Percentiles rank a stretch among this genome's conserved stretches.
Conservation (phyloP, 1,140 invertebrate genomes). For the Lerema accius region DNA sequence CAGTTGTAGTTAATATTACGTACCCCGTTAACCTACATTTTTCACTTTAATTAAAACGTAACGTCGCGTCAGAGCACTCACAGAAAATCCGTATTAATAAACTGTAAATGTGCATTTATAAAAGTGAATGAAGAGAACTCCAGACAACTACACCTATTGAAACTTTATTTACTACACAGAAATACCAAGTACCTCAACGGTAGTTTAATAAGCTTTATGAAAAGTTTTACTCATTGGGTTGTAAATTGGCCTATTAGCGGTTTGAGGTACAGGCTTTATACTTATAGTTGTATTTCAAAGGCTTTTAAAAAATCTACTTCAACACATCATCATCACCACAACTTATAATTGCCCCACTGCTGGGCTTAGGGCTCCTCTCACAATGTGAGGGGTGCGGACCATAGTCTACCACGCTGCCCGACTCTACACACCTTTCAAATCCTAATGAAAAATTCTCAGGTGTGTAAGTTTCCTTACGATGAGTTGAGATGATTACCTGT, state of each 20-base stretch:
- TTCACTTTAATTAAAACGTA: not conserved
- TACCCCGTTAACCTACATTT: not conserved
- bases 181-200: not conserved
- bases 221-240: not conserved
- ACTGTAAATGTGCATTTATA: not conserved
- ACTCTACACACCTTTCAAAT: too few species aligned
- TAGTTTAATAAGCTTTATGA: not conserved
- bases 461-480: too few species aligned
- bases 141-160: not conserved
- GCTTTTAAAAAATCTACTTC: too few species aligned
- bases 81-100: not conserved
- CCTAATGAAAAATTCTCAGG: too few species aligned
- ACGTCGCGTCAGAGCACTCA: not conserved
- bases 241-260: not conserved
- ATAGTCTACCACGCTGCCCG: too few species aligned
- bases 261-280: conserved; percentile 11
- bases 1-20: not conserved
- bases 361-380: too few species aligned
- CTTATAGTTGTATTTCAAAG: too few species aligned
- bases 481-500: too few species aligned
- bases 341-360: too few species aligned
- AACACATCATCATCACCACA: too few species aligned
- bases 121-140: not conserved
- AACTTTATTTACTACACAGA: conserved; percentile 2
- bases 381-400: too few species aligned